Evolutionary conservation across 2,113 vertebrate species (phyloP).

Genomic region (Xerus inauris): DNA sequence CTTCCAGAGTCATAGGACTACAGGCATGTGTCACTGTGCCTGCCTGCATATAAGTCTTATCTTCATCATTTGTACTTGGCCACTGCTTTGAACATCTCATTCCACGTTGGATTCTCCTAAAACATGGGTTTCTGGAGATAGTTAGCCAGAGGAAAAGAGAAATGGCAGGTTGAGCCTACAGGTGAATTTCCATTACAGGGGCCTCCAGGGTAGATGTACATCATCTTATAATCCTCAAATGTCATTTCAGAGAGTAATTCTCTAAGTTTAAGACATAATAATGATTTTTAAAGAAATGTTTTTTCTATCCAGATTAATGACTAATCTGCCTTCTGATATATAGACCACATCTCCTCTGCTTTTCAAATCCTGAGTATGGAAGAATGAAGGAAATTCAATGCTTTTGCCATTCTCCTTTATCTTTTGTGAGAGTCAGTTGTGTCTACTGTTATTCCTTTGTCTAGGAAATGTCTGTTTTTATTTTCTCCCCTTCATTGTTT

Average conservation of each 20-base stretch:
- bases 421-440: slow-evolving; percentile 54
- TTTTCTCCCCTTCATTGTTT: slow-evolving; percentile 39
- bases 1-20: no score
- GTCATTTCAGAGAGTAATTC: slow-evolving; percentile 27
- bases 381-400: slow-evolving; percentile 46
- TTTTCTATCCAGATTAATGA: slow-evolving; percentile 27
- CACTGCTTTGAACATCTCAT: background rate
- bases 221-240: slow-evolving; percentile 28
- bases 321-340: slow-evolving; percentile 21
- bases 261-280: slow-evolving; percentile 54
- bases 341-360: background rate
- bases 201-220: background rate
- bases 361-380: background rate
- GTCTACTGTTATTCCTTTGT: slow-evolving; percentile 35
- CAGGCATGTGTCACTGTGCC: no score
- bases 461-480: slow-evolving; percentile 48
- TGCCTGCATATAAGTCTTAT: background rate
- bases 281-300: slow-evolving; percentile 13
- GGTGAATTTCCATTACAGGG: slow-evolving; percentile 23
- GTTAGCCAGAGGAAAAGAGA: slow-evolving; percentile 22
- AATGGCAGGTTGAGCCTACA: background rate
- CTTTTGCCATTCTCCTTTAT: slow-evolving; percentile 41
- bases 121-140: slow-evolving; percentile 2
- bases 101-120: background rate
- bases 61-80: background rate